phyloP scores from a whole-genome alignment of 2,888 invertebrate genomes.

The Campaea margaritaria region DNA sequence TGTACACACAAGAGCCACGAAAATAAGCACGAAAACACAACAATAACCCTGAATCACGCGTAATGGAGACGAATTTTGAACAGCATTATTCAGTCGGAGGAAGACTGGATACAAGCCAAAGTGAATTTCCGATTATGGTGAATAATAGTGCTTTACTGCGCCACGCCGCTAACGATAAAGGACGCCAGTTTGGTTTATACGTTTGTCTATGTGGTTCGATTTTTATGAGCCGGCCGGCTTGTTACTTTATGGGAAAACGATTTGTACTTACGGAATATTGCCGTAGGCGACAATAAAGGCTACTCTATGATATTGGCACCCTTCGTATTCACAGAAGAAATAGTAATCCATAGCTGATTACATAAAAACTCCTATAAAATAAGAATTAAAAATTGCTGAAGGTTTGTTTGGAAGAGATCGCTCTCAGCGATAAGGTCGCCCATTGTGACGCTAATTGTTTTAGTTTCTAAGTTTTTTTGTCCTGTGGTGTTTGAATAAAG shows the following conservation, averaged over 20 bases:
- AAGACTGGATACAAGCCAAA: slow-evolving; percentile 67
- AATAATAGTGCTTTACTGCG: slow-evolving; percentile 54
- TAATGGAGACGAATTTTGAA: slow-evolving; percentile 54
- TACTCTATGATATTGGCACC: too few species aligned
- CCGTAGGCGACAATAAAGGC: neutral
- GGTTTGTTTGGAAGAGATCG: too few species aligned
- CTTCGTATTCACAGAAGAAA: too few species aligned
- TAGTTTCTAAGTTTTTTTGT: too few species aligned
- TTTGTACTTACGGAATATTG: neutral
- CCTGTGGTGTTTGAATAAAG: too few species aligned
- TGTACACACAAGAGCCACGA: slow-evolving; percentile 30
- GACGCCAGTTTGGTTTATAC: slow-evolving; percentile 41
- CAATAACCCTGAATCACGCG: slow-evolving; percentile 54
- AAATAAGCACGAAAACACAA: slow-evolving; percentile 40
- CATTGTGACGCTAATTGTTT: too few species aligned
- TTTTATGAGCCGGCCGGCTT: slow-evolving; percentile 36
- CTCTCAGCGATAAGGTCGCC: too few species aligned
- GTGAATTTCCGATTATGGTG: slow-evolving; percentile 71
- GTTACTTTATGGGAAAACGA: slow-evolving; percentile 13
- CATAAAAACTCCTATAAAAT: too few species aligned
- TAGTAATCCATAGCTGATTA: too few species aligned
- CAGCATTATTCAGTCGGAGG: slow-evolving; percentile 50
- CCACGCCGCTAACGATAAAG: slow-evolving; percentile 44
- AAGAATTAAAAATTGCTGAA: too few species aligned
- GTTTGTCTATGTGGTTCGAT: slow-evolving; percentile 32